Evolutionary conservation across 2,113 vertebrate species (phyloP).

Genomic region (Tautogolabrus adspersus): DNA sequence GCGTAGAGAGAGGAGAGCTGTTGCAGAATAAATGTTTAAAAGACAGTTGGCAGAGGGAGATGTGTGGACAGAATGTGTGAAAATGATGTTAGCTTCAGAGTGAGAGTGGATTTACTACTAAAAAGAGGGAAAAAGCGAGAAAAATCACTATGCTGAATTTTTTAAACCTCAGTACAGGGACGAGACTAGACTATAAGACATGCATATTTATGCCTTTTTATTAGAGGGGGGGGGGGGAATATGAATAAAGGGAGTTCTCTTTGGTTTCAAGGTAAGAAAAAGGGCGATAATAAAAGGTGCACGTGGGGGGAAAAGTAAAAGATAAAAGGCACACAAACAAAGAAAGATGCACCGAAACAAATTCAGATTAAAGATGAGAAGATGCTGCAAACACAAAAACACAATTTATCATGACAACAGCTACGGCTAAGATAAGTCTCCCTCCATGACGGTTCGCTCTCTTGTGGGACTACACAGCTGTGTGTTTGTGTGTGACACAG

Average conservation of each 20-base stretch:
- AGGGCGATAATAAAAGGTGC: not conserved
- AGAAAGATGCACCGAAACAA: not conserved
- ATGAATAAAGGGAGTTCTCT: not conserved
- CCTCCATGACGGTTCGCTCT: slow-evolving; percentile 17
- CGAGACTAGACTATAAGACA: slow-evolving; percentile 8
- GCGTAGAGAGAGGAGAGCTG: slow-evolving; percentile 9
- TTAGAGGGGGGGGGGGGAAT: not conserved
- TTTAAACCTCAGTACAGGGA: slow-evolving; percentile 38
- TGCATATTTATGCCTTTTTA: slow-evolving; percentile 43
- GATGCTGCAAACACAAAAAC: slow-evolving; percentile 20
- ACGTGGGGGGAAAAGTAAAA: not conserved
- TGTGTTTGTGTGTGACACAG: slow-evolving; percentile 19
- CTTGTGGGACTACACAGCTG: slow-evolving; percentile 32
- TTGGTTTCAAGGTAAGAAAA: not conserved
- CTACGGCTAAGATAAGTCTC: not conserved
- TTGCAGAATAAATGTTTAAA: slow-evolving; percentile 49
- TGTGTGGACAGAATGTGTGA: slow-evolving; percentile 37
- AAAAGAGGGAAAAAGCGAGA: not conserved
- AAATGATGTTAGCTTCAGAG: slow-evolving; percentile 37
- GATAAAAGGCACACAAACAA: not conserved
- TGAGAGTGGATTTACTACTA: slow-evolving; percentile 2
- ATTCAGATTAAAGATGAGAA: slow-evolving; percentile 28
- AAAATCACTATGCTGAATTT: slow-evolving; percentile 47
- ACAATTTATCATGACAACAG: slow-evolving; percentile 36
- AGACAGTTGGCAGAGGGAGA: not conserved